Evolutionary conservation across 2,113 vertebrate species (phyloP).

Genomic region (Capra hircus): DNA sequence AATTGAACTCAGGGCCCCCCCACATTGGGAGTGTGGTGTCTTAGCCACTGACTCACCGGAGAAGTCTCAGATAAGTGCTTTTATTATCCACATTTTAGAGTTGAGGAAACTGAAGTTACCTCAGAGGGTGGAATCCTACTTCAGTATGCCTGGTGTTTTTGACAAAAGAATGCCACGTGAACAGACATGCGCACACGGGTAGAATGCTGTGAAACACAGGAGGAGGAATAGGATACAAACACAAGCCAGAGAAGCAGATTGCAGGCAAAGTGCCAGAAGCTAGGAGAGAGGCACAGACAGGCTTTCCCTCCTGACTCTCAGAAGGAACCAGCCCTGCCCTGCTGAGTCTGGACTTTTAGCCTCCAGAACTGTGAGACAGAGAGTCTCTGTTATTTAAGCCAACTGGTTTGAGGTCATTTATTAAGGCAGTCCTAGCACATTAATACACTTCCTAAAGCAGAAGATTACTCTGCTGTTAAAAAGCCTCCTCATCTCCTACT

Average conservation of each 20-base stretch:
- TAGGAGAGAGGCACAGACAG: not conserved
- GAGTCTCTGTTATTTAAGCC: not conserved
- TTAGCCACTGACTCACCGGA: not conserved
- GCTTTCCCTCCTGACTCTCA: not conserved
- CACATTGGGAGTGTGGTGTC: not conserved
- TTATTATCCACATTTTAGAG: not conserved
- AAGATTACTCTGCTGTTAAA: not conserved
- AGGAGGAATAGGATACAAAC: not conserved
- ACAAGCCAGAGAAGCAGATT: not conserved
- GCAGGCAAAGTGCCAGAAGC: not conserved
- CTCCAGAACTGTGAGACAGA: not conserved
- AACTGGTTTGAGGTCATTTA: not conserved
- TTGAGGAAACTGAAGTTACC: not conserved
- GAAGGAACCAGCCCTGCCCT: not conserved
- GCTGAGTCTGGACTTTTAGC: not conserved
- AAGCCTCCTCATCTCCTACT: not conserved
- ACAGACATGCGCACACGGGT: not conserved
- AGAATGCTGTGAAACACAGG: not conserved
- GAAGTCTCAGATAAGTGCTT: not conserved
- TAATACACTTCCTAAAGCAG: not conserved
- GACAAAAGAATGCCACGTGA: not conserved
- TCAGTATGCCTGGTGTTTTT: not conserved
- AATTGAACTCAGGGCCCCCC: not conserved
- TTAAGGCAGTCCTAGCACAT: not conserved
- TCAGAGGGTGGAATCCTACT: not conserved